Evolutionary conservation across 2,113 vertebrate species (phyloP).

Genomic region (Chaetodon trifascialis): DNA sequence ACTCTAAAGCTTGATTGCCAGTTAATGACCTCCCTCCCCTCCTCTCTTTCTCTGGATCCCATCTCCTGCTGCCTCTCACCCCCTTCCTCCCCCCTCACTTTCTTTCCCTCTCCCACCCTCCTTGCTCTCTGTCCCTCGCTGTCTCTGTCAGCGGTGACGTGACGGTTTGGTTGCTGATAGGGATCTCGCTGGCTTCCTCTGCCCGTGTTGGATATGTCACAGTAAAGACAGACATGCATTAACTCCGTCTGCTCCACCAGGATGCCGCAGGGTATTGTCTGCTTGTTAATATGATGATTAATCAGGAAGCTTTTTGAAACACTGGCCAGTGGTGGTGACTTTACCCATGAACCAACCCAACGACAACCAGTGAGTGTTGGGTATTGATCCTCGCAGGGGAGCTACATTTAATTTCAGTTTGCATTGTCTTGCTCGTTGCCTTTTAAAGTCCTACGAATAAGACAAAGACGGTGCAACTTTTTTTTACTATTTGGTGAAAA

Average conservation of each 20-base stretch:
- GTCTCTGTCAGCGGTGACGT: background rate
- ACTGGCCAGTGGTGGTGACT: background rate
- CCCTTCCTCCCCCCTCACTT: background rate
- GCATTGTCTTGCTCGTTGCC: background rate
- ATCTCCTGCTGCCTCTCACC: conserved; percentile 14
- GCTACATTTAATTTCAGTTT: background rate
- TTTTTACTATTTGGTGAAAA: background rate
- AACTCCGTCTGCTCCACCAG: conserved; percentile 19
- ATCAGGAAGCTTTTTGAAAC: conserved; percentile 23
- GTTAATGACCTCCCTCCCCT: conserved; percentile 51
- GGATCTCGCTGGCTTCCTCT: conserved; percentile 42
- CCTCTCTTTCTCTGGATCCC: background rate
- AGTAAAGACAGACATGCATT: conserved; percentile 22
- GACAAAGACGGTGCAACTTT: background rate
- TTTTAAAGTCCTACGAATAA: background rate
- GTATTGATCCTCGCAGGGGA: background rate
- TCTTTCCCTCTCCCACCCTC: conserved; percentile 4
- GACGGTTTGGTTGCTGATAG: conserved; percentile 29
- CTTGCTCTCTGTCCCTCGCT: background rate
- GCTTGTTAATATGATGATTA: conserved; percentile 24
- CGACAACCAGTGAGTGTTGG: background rate
- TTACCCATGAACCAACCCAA: background rate
- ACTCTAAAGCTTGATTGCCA: conserved; percentile 59
- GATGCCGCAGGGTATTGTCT: conserved; percentile 27
- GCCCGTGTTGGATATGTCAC: conserved; percentile 47